phyloP scores from a whole-genome alignment of 23 tunicate genomes.

The Halocynthia roretzi region DNA sequence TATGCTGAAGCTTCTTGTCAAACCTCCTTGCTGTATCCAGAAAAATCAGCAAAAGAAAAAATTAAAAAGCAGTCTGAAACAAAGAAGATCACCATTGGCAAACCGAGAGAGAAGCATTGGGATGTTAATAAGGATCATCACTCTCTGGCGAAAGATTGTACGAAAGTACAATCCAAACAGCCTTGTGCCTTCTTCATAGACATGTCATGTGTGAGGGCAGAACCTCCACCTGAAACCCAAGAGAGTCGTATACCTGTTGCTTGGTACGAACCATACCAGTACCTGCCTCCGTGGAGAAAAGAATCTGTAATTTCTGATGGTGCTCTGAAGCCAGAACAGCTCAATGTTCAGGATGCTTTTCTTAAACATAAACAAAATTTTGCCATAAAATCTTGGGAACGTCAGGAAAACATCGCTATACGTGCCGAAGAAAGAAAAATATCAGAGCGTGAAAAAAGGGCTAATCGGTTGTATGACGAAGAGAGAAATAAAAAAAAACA shows the following conservation, averaged over 20 bases:
- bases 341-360: constrained; percentile 65
- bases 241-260: constrained; percentile 30
- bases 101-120: too few relatives aligned
- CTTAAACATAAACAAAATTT: constrained; percentile 35
- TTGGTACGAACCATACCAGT: constrained; percentile 83
- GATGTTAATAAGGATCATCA: too few relatives aligned
- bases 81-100: too few relatives aligned
- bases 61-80: too few relatives aligned
- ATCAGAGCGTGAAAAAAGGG: constrained; percentile 39
- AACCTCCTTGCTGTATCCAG: too few relatives aligned
- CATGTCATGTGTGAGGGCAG: not conserved
- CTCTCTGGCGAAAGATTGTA: too few relatives aligned
- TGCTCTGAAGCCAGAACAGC: constrained; percentile 23
- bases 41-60: too few relatives aligned
- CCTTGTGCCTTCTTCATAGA: constrained; percentile 24
- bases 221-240: not conserved
- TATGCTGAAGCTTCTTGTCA: too few relatives aligned
- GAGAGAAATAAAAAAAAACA: not conserved
- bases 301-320: constrained; percentile 1
- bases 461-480: not conserved
- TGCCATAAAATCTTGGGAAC: constrained; percentile 50
- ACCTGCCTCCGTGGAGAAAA: constrained; percentile 53
- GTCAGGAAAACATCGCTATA: constrained; percentile 56
- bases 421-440: constrained; percentile 68
- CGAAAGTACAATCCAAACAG: not conserved